Evolutionary conservation across 2,797 vertebrate genomes (phyloP), one percentile per base, ranked within the genome.

Genomic region (Microcaecilia unicolor): DNA sequence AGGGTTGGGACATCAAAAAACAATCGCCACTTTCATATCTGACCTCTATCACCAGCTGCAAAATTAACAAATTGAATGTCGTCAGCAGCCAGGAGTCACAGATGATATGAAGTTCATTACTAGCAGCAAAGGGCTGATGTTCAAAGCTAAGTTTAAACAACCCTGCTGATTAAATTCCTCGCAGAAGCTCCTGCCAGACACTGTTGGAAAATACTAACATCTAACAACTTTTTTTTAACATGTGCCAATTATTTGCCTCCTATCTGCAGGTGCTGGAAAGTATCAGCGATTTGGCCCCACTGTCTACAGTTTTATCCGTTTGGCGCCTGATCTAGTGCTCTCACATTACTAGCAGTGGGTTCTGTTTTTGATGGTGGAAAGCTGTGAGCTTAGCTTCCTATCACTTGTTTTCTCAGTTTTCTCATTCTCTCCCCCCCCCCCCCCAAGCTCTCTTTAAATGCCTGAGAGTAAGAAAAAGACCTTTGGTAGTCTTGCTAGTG

Each of bases 51-150:
- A 76, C 67, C 76, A 84, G 74, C 70, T 78, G 74, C 78, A 81
- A 72, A 86, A 84, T 84, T 80, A 77, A 83, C 80, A 81, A 82
- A 84, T 82, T 82, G 76, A 83, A 79, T 78, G 80, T 78, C 72
- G 72, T 81, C 73, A 72, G 74, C 78, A 79, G 75, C 76, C 76
- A 78, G 79, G 77, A 79, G 75, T 77, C 70, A 71, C 68, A 74
- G 67, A 71, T 72, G 74, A 78, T 67, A 75, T 54, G 50, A 71
- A 72, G 73, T 82, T 84, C 77, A 81, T 77, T 78, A 75, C 47
- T 45, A 73, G 64, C 69, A 65, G 55, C 20, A 32, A 66, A 49
- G 48, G 71, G 68, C 76, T 74, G 55, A 44, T 61, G 70, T 62
- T 70, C 41, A 53, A 65, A 84, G 75, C 67, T 61, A 69, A 58